Conservation (phyloP, 2,113 vertebrate species). For the Labeo rohita region DNA sequence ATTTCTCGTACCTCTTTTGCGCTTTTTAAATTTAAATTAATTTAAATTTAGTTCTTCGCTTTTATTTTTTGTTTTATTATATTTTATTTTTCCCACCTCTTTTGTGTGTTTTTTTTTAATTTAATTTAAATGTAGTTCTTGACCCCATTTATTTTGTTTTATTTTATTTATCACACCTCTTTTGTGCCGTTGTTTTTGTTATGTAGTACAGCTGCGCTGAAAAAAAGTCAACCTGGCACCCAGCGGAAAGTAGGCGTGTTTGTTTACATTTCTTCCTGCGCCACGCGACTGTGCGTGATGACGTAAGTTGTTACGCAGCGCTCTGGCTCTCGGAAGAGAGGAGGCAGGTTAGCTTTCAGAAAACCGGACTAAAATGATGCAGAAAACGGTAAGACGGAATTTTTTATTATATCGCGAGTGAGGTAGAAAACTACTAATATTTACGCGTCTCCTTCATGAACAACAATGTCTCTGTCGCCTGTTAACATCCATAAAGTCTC, state of each 20-base stretch:
- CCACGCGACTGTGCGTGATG: slow-evolving; percentile 57
- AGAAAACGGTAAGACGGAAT: slow-evolving; percentile 34
- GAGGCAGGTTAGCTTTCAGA: slow-evolving; percentile 19
- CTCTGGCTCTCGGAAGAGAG: slow-evolving; percentile 55
- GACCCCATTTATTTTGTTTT: too few species aligned
- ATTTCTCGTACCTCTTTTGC: too few species aligned
- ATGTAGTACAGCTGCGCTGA: neutral
- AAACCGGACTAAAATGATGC: slow-evolving; percentile 45
- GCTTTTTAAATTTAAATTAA: too few species aligned
- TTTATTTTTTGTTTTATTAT: too few species aligned
- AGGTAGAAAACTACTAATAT: neutral
- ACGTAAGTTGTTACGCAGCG: slow-evolving; percentile 39
- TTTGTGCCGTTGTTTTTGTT: neutral
- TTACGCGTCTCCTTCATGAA: neutral
- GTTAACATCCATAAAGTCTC: neutral
- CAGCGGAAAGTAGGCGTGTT: slow-evolving; percentile 50
- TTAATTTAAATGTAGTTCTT: too few species aligned
- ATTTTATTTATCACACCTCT: neutral
- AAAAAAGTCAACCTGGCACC: slow-evolving; percentile 32
- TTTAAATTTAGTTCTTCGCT: too few species aligned
- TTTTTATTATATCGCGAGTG: neutral
- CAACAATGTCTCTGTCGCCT: neutral
- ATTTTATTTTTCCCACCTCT: neutral
- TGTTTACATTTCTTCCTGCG: slow-evolving; percentile 58
- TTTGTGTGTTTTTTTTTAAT: neutral